phyloP scores from a whole-genome alignment of 1,140 invertebrate genomes.

The Physella acuta region DNA sequence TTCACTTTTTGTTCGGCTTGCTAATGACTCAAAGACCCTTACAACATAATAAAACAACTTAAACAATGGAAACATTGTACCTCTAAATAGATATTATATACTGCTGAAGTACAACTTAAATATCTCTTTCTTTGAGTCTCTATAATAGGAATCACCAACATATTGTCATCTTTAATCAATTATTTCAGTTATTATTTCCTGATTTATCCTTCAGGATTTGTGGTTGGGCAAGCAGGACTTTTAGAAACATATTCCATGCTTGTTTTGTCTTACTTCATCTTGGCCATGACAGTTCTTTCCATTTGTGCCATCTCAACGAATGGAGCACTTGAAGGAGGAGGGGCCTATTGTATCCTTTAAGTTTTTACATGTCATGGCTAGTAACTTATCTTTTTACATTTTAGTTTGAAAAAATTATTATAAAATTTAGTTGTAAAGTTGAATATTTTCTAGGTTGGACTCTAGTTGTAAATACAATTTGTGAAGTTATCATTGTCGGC shows the following conservation, averaged over 20 bases:
- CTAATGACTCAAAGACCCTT: too few relatives aligned
- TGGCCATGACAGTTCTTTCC: conserved; percentile 93
- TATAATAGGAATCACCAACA: neutral
- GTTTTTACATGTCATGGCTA: too few relatives aligned
- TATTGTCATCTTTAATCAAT: too few relatives aligned
- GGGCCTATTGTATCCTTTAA: conserved; percentile 97
- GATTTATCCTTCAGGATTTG: conserved; percentile 77
- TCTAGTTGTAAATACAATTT: too few relatives aligned
- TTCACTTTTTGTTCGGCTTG: too few relatives aligned
- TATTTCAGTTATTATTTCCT: neutral
- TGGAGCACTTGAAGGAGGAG: conserved; percentile 96
- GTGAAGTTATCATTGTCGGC: too few relatives aligned
- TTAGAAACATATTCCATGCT: conserved; percentile 85
- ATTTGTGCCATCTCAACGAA: conserved; percentile 99
- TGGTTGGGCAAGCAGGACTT: conserved; percentile 94
- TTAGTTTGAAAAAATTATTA: too few relatives aligned
- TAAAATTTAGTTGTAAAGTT: too few relatives aligned
- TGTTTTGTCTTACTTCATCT: conserved; percentile 88
- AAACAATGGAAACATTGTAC: neutral
- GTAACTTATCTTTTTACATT: too few relatives aligned
- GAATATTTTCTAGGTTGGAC: too few relatives aligned
- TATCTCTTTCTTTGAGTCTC: neutral
- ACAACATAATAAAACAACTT: too few relatives aligned
- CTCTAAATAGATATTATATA: neutral
- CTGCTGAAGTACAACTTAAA: neutral